Conservation (phyloP, 1,140 invertebrate genomes). For the Neodiprion pinetum region DNA sequence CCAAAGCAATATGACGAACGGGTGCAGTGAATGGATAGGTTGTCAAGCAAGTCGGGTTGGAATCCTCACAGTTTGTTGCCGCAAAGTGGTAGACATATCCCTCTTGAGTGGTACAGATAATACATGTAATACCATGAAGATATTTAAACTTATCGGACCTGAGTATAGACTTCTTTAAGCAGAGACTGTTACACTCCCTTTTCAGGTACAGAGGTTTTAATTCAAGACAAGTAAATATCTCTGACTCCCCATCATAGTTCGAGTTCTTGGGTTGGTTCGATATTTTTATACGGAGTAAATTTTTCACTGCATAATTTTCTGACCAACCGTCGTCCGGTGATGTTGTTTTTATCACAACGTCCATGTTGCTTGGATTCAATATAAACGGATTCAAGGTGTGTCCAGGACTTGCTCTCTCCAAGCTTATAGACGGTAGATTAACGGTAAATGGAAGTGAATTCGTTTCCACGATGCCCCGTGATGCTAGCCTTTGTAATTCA, state of each 20-base stretch:
- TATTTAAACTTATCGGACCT: conserved; percentile 53
- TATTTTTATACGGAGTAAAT: conserved; percentile 51
- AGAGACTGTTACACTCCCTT: conserved; percentile 36
- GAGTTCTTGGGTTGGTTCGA: conserved; percentile 27
- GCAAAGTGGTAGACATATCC: conserved; percentile 68
- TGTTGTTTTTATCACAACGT: conserved; percentile 54
- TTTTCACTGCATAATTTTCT: conserved; percentile 54
- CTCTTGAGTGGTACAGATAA: conserved; percentile 66
- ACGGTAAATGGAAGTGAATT: conserved; percentile 42
- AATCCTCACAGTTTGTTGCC: conserved; percentile 35
- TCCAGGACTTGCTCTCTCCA: conserved; percentile 46
- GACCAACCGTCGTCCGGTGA: conserved; percentile 57
- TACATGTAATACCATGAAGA: conserved; percentile 56
- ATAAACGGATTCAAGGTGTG: conserved; percentile 49
- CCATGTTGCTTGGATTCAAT: conserved; percentile 48
- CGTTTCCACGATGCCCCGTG: conserved; percentile 40
- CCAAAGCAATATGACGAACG: conserved; percentile 70
- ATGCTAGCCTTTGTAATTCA: conserved; percentile 45
- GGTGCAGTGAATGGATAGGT: conserved; percentile 76
- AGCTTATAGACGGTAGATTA: conserved; percentile 47
- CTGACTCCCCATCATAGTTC: conserved; percentile 30
- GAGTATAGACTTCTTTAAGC: conserved; percentile 52
- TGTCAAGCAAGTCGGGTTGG: conserved; percentile 47
- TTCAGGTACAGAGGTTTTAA: conserved; percentile 56
- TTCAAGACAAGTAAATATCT: conserved; percentile 51